Evolutionary conservation across 2,888 invertebrate species (phyloP).

Genomic region (Sesamia inferens): DNA sequence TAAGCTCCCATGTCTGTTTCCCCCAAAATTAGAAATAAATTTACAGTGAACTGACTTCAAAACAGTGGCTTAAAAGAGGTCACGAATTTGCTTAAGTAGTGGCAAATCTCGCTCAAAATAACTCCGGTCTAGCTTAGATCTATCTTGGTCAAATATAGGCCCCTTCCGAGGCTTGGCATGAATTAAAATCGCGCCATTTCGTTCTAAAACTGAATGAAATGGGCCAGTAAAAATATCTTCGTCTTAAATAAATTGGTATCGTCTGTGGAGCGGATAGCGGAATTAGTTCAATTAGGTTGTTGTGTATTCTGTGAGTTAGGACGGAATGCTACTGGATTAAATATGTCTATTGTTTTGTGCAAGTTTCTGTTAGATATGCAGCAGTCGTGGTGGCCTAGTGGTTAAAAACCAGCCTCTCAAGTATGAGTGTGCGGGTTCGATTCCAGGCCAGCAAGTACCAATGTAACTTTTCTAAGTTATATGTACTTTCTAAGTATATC

Average conservation of each 20-base stretch:
- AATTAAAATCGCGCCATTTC: slow-evolving; percentile 65
- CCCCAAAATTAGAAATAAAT: background rate
- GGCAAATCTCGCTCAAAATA: slow-evolving; percentile 46
- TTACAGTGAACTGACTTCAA: background rate
- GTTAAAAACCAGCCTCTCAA: too few relatives aligned
- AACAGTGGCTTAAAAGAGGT: slow-evolving; percentile 13
- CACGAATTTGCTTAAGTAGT: slow-evolving; percentile 35
- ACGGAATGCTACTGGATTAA: slow-evolving; percentile 44
- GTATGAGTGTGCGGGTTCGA: too few relatives aligned
- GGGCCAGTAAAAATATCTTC: slow-evolving; percentile 75
- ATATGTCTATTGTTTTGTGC: slow-evolving; percentile 29
- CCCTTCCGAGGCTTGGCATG: slow-evolving; percentile 33
- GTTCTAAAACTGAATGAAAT: slow-evolving; percentile 73
- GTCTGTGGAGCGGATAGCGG: slow-evolving; percentile 65
- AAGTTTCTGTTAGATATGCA: background rate
- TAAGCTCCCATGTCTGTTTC: too few relatives aligned
- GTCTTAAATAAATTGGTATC: slow-evolving; percentile 72
- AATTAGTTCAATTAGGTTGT: slow-evolving; percentile 69
- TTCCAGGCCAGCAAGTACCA: too few relatives aligned
- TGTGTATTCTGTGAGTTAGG: slow-evolving; percentile 50
- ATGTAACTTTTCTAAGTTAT: too few relatives aligned
- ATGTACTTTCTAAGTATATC: too few relatives aligned
- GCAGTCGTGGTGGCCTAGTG: too few relatives aligned
- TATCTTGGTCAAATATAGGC: slow-evolving; percentile 8
- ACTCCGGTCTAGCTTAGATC: slow-evolving; percentile 26